These are phyloP conservation scores for Pristionchus entomophagus DNA, from an alignment of 2,888 invertebrate genomes.

Conservation along the genomic window DNA sequence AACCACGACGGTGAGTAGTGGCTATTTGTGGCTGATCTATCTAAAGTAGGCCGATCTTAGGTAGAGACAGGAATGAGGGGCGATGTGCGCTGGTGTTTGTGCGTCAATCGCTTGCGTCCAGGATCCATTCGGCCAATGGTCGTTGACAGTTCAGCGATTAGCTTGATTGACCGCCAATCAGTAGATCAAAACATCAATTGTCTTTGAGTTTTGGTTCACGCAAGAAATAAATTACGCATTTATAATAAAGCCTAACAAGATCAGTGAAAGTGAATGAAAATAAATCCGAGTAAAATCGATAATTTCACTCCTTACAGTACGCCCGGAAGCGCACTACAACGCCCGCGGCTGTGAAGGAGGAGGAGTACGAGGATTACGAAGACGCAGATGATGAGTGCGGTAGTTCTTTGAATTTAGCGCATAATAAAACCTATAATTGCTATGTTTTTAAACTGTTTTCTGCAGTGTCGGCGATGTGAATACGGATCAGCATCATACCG, in stretches of 20 bases:
- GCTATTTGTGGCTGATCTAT: not conserved
- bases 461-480: constrained; percentile 13
- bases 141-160: too few species aligned
- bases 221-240: too few species aligned
- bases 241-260: too few species aligned
- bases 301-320: not conserved
- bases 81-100: not conserved
- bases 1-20: not conserved
- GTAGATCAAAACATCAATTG: not conserved
- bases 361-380: constrained; percentile 36
- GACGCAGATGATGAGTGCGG: constrained; percentile 1
- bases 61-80: not conserved
- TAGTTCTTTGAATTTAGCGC: too few species aligned
- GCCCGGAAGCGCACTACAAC: constrained; percentile 9
- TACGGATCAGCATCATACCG: constrained; percentile 14
- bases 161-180: too few species aligned
- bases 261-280: not conserved
- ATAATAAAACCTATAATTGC: too few species aligned
- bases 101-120: too few species aligned
- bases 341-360: not conserved
- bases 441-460: not conserved
- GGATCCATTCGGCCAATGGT: too few species aligned
- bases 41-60: not conserved
- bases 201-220: too few species aligned
- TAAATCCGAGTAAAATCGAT: not conserved